Base-by-base conservation (phyloP, 2,797 vertebrate genomes). In the Pteropus rufus region DNA sequence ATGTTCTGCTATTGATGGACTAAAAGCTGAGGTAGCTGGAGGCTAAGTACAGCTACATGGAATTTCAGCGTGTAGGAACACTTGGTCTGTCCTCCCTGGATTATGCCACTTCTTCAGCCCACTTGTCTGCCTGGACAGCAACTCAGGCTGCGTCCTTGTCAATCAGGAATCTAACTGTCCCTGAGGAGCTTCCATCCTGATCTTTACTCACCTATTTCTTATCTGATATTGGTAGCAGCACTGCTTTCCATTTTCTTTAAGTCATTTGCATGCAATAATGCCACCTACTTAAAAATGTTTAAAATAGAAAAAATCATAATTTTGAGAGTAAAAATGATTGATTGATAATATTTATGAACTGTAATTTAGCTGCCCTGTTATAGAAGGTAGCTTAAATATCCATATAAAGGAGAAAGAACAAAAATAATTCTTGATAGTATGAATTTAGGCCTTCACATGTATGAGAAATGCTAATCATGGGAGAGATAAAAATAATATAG, bases 311-410 rank as follows among this genome's bases (percentile, higher is more conserved):
- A 90, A 5, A 79, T 10, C 69, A 58, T 73, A 21, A 60, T 15
- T 91, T 69, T 75, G 18, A 93, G 12, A 83, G n/a, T 69, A 7
- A 93, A 88, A 69, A 49, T 41, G 46, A 64, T 62, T 75, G 58
- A 67, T 46, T 79, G 58, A 67, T 46, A 15, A 18, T 52, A 44
- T 49, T 89, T 88, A 80, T 64, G 8, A 88, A 75, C 3, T 56
- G 24, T 64, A 56, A 58, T 91, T 88, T 72, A 60, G 39, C 19
- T 91, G n/a, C 19, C 15, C 24, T 24, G 14, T 49, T 76, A 67
- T 7, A 90, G 0, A 44, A 39, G 3, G 36, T 58, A 82, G 15
- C 77, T 87, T 82, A 86, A 46, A 54, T 31, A 72, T 10, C 1
- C 36, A 94, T 70, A 92, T 73, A 75, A 56, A 77, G 8, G 36